These are phyloP conservation scores for Hemistola chrysoprasaria DNA, from an alignment of 2,888 invertebrate species.

Conservation along the genomic window DNA sequence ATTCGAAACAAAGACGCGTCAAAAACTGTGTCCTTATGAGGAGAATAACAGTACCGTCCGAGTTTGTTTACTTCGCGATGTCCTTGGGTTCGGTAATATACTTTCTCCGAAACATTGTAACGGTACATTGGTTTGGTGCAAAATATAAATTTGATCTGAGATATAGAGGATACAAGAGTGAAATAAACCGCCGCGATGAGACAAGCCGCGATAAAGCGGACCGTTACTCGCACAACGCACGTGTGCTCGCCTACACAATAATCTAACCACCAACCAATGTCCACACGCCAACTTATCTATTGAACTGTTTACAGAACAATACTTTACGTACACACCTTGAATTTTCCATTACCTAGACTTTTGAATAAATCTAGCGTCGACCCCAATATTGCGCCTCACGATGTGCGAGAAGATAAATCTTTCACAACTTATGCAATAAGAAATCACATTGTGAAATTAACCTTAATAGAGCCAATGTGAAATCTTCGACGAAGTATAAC, in stretches of 20 bases:
- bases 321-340: slow-evolving; percentile 19
- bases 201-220: slow-evolving; percentile 58
- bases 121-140: slow-evolving; percentile 28
- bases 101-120: slow-evolving; percentile 24
- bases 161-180: slow-evolving; percentile 31
- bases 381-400: slow-evolving; percentile 11
- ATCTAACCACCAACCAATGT: slow-evolving; percentile 41
- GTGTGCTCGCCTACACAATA: slow-evolving; percentile 56
- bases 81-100: slow-evolving; percentile 17
- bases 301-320: slow-evolving; percentile 26
- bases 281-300: slow-evolving; percentile 27
- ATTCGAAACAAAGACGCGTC: slow-evolving; percentile 4
- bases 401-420: slow-evolving; percentile 6
- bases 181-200: slow-evolving; percentile 34
- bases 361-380: slow-evolving; percentile 12
- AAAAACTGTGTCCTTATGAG: slow-evolving; percentile 10
- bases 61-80: slow-evolving; percentile 15
- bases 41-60: slow-evolving; percentile 16
- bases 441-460: slow-evolving; percentile 10
- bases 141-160: slow-evolving; percentile 38
- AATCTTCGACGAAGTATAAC: too few relatives aligned
- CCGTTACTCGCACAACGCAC: slow-evolving; percentile 69
- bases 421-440: slow-evolving; percentile 8
- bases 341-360: slow-evolving; percentile 20
- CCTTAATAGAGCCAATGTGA: slow-evolving; percentile 2